Evolutionary conservation across 2,888 invertebrate genomes (phyloP).

Genomic region (Melikaiella ostensackeni): DNA sequence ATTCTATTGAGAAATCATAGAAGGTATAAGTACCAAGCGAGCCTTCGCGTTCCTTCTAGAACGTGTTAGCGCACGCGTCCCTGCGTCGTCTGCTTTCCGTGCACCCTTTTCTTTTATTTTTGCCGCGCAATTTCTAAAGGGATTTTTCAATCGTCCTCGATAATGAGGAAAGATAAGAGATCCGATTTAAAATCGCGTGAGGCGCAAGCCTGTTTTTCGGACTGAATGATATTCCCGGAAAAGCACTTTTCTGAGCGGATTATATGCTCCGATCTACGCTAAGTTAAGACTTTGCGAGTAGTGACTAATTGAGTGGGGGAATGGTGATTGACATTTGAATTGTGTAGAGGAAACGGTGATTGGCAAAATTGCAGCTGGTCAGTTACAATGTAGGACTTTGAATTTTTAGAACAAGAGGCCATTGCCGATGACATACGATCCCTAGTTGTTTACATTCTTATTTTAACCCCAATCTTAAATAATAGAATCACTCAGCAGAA

Average conservation of each 20-base stretch:
- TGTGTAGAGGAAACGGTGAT: conserved; percentile 27
- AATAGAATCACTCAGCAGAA: background rate
- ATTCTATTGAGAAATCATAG: background rate
- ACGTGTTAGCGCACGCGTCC: conserved; percentile 39
- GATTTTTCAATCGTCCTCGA: conserved; percentile 7
- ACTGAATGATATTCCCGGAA: background rate
- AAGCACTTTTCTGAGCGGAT: background rate
- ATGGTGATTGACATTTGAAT: conserved; percentile 7
- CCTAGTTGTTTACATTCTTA: background rate
- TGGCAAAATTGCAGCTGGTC: conserved; percentile 39
- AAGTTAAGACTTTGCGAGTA: background rate
- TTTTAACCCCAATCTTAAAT: background rate
- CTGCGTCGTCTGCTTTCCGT: conserved; percentile 30
- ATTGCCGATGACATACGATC: background rate
- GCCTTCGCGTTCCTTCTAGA: conserved; percentile 46
- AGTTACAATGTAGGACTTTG: conserved; percentile 31
- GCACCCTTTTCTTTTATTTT: conserved; percentile 42
- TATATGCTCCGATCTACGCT: background rate
- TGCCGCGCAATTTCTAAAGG: conserved; percentile 32
- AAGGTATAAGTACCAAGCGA: background rate
- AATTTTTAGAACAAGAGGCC: background rate
- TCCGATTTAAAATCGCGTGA: background rate
- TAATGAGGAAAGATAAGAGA: background rate
- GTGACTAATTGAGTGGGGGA: background rate
- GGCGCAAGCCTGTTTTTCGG: background rate